Evolutionary conservation across 1,140 invertebrate genomes (phyloP).

Genomic region (Cydia pomonella): DNA sequence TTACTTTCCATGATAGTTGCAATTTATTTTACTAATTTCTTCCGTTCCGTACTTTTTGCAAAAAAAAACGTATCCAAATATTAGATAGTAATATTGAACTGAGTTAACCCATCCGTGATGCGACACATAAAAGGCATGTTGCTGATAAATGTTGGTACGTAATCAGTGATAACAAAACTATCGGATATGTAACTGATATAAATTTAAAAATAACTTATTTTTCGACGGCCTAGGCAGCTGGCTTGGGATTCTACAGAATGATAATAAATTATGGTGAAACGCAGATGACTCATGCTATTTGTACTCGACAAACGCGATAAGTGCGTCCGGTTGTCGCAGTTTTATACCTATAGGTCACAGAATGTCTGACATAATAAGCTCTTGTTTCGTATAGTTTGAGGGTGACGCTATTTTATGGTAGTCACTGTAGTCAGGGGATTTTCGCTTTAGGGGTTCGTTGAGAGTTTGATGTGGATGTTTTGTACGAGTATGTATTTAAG

Average conservation of each 20-base stretch:
- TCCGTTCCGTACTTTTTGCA: background rate
- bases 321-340: background rate
- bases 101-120: background rate
- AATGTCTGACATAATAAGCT: background rate
- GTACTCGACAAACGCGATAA: background rate
- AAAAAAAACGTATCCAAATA: background rate
- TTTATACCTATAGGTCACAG: background rate
- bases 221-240: background rate
- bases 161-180: slow-evolving; percentile 1
- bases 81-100: background rate
- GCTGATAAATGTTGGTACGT: background rate
- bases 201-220: background rate
- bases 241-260: background rate
- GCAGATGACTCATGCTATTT: background rate
- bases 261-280: slow-evolving; percentile 1
- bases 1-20: background rate
- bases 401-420: too few species aligned
- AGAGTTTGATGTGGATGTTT: too few species aligned
- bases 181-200: slow-evolving; percentile 2
- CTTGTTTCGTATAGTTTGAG: too few species aligned
- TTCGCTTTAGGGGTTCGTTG: too few species aligned
- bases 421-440: too few species aligned
- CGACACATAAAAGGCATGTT: background rate
- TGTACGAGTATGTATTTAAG: too few species aligned
- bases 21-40: background rate